Conservation (phyloP, 2,113 vertebrate species). For the Lophochroa leadbeateri region DNA sequence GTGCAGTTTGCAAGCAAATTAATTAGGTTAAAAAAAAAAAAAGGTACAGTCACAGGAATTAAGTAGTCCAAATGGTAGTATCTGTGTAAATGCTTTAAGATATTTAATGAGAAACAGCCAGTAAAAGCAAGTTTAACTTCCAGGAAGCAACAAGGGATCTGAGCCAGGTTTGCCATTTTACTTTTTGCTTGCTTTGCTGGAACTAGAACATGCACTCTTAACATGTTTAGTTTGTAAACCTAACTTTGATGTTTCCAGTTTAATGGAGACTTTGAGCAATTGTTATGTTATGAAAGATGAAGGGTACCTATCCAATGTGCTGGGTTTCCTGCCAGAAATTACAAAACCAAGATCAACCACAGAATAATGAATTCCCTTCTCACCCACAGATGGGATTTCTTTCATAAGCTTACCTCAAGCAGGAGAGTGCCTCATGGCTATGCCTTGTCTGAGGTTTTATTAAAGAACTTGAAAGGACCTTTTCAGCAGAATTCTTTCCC, state of each 20-base stretch:
- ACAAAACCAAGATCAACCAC: conserved; percentile 20
- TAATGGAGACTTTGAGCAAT: conserved; percentile 17
- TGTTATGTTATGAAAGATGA: conserved; percentile 20
- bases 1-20: background rate
- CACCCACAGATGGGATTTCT: conserved; percentile 24
- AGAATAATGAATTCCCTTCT: conserved; percentile 10
- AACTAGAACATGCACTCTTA: background rate
- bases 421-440: conserved; percentile 10
- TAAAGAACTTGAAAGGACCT: conserved; percentile 35
- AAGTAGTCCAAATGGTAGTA: background rate
- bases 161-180: conserved; percentile 10
- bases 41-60: background rate
- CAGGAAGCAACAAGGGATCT: background rate
- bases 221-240: conserved; percentile 36
- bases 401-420: conserved; percentile 44
- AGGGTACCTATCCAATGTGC: background rate
- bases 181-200: conserved; percentile 27
- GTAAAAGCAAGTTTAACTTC: conserved; percentile 36
- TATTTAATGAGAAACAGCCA: background rate
- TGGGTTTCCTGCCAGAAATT: background rate
- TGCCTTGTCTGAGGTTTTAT: conserved; percentile 16
- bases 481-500: conserved; percentile 30
- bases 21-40: background rate
- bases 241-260: conserved; percentile 37
- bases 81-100: background rate